Evolutionary conservation across 1,140 invertebrate genomes (phyloP).

Genomic region (Ylistrum balloti): DNA sequence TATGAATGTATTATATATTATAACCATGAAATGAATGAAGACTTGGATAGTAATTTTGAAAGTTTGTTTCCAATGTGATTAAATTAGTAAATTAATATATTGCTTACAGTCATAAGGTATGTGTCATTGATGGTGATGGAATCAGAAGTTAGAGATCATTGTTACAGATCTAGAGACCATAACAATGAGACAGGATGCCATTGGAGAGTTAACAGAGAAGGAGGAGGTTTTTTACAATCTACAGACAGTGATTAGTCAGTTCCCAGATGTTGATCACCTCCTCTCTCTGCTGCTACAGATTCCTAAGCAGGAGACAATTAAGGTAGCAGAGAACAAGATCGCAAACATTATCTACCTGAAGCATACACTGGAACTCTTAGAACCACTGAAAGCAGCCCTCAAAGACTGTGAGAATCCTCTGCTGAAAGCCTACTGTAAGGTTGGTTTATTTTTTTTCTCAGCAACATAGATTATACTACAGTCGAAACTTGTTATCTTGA

Average conservation of each 20-base stretch:
- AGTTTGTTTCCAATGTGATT: too few relatives aligned
- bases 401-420: conserved; percentile 85
- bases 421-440: conserved; percentile 86
- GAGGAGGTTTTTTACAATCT: conserved; percentile 85
- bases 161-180: conserved; percentile 84
- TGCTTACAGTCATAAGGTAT: too few relatives aligned
- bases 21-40: too few relatives aligned
- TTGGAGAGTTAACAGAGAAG: conserved; percentile 88
- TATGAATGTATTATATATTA: too few relatives aligned
- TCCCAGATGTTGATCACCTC: conserved; percentile 86
- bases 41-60: too few relatives aligned
- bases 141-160: too few relatives aligned
- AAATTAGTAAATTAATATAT: too few relatives aligned
- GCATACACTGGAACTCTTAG: conserved; percentile 88
- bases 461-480: too few relatives aligned
- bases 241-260: conserved; percentile 84
- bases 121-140: too few relatives aligned
- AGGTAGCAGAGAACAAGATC: conserved; percentile 88
- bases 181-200: conserved; percentile 87
- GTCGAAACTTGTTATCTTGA: too few relatives aligned
- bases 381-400: conserved; percentile 86
- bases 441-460: too few relatives aligned
- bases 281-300: conserved; percentile 85
- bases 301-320: conserved; percentile 85
- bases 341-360: conserved; percentile 92